These are phyloP conservation scores for Cryptus viduatorius DNA, from an alignment of 2,888 invertebrate species.

Conservation along the genomic window DNA sequence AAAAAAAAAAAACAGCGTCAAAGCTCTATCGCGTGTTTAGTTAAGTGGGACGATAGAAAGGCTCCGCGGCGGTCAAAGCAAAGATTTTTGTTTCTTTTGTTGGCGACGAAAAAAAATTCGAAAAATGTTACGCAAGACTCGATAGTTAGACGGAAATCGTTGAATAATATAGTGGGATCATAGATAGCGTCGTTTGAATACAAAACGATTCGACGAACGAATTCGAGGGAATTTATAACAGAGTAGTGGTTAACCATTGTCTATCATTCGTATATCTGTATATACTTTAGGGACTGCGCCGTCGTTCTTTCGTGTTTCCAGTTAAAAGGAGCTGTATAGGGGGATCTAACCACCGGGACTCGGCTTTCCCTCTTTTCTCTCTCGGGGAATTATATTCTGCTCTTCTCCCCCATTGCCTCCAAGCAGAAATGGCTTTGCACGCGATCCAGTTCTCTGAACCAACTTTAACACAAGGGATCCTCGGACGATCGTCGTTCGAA, in stretches of 20 bases:
- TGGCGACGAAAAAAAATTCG: not conserved
- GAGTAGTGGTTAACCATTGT: conserved; percentile 48
- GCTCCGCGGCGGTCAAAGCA: too few relatives aligned
- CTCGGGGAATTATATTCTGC: conserved; percentile 58
- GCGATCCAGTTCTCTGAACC: conserved; percentile 60
- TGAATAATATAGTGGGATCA: conserved; percentile 8
- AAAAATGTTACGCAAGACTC: not conserved
- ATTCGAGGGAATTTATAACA: conserved; percentile 36
- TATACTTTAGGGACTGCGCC: conserved; percentile 35
- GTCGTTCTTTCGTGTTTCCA: conserved; percentile 37
- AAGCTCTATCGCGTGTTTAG: too few relatives aligned
- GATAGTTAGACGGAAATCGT: not conserved
- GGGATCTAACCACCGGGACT: conserved; percentile 38
- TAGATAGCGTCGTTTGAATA: conserved; percentile 3
- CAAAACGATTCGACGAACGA: conserved; percentile 23
- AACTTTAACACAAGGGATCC: conserved; percentile 52
- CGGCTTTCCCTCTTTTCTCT: conserved; percentile 38
- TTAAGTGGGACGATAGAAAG: too few relatives aligned
- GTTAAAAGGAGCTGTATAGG: conserved; percentile 17
- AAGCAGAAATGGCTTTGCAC: conserved; percentile 59
- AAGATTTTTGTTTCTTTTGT: not conserved
- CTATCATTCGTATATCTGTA: conserved; percentile 30
- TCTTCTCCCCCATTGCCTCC: conserved; percentile 32
- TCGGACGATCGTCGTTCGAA: conserved; percentile 37
- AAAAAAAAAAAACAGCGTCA: too few relatives aligned